Evolutionary conservation across 1,140 invertebrate genomes (phyloP).

Genomic region (Teleogryllus occipitalis): DNA sequence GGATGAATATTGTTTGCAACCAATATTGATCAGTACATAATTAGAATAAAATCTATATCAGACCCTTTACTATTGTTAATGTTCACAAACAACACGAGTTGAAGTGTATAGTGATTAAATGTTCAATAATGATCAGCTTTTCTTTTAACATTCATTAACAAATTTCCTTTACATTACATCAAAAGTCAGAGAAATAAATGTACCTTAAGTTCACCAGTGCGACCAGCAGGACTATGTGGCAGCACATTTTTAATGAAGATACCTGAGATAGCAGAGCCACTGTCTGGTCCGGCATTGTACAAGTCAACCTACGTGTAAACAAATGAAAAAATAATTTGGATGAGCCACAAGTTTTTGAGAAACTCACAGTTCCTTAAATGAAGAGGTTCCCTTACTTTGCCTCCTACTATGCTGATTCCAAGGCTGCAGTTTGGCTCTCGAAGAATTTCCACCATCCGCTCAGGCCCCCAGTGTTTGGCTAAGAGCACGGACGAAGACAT

Average conservation of each 20-base stretch:
- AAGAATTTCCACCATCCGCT: conserved; percentile 62
- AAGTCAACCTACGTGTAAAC: conserved; percentile 45
- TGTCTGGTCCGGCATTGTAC: conserved; percentile 40
- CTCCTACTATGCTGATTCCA: conserved; percentile 95
- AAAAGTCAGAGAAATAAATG: neutral
- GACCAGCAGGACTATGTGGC: conserved; percentile 87
- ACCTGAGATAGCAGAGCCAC: conserved; percentile 60
- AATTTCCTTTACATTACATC: too few relatives aligned
- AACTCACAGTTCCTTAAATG: neutral
- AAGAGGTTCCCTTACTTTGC: conserved; percentile 56
- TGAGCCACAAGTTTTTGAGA: neutral
- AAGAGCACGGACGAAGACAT: conserved; percentile 33
- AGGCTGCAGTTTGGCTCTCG: conserved; percentile 65
- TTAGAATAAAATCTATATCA: too few relatives aligned
- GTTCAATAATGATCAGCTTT: too few relatives aligned
- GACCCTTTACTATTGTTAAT: too few relatives aligned
- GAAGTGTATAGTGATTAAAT: too few relatives aligned
- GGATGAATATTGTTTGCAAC: too few relatives aligned
- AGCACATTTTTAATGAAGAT: conserved; percentile 98
- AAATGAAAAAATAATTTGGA: neutral
- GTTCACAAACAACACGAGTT: too few relatives aligned
- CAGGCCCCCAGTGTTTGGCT: conserved; percentile 82
- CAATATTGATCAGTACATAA: too few relatives aligned
- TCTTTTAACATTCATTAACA: too few relatives aligned
- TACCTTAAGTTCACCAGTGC: conserved; percentile 77